phyloP scores from a whole-genome alignment of 2,888 invertebrate genomes.

The Drosophila rubida region DNA sequence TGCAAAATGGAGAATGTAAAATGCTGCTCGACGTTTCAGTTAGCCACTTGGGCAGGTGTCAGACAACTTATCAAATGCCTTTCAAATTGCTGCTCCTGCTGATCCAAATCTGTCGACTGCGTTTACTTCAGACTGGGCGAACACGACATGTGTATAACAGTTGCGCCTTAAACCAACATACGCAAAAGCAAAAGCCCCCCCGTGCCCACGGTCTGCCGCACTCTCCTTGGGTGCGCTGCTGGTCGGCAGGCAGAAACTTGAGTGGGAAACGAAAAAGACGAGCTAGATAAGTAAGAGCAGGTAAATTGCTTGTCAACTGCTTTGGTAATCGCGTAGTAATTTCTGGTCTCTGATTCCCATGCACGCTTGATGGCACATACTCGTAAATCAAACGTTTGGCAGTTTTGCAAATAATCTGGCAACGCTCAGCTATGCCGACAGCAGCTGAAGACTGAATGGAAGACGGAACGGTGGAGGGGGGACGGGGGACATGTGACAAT shows the following conservation, averaged over 20 bases:
- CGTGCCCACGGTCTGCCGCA: background rate
- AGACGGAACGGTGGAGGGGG: background rate
- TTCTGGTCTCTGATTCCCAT: background rate
- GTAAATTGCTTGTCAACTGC: constrained; percentile 15
- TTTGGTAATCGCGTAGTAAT: constrained; percentile 3
- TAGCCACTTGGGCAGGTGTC: constrained; percentile 48
- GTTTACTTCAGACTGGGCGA: background rate
- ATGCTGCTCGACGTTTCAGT: constrained; percentile 1
- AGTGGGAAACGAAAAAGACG: background rate
- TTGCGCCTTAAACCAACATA: background rate
- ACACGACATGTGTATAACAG: background rate
- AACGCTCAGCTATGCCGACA: constrained; percentile 18
- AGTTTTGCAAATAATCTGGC: constrained; percentile 25
- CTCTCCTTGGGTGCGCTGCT: background rate
- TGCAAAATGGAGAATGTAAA: constrained; percentile 1
- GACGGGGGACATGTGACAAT: constrained; percentile 4
- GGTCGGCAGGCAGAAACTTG: background rate
- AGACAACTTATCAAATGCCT: constrained; percentile 16
- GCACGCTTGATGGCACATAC: constrained; percentile 45
- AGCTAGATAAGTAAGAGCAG: background rate
- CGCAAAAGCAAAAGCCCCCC: background rate
- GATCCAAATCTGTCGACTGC: background rate
- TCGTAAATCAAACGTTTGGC: constrained; percentile 59
- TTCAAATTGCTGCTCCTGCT: background rate
- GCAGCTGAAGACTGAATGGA: too few relatives aligned